Percentiles rank a stretch among this genome's conserved stretches.
These are phyloP conservation scores for Emmelina monodactyla DNA, from an alignment of 2,888 invertebrate genomes.

Conservation along the genomic window DNA sequence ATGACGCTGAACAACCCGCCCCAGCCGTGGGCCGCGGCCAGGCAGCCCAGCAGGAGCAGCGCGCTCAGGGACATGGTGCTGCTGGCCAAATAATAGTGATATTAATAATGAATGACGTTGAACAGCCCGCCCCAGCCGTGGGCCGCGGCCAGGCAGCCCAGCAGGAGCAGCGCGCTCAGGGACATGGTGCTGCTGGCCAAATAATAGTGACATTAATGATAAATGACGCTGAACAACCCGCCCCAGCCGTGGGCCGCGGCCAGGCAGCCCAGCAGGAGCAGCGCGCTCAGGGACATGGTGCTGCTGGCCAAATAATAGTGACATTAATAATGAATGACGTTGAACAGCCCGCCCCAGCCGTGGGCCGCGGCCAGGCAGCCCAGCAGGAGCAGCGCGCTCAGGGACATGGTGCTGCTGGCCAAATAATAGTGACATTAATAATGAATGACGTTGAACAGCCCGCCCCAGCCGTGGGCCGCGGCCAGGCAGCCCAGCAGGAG, in stretches of 20 bases:
- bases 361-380: slow-evolving; percentile 42
- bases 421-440: too few species aligned
- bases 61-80: slow-evolving; percentile 37
- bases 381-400: slow-evolving; percentile 36
- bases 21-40: slow-evolving; percentile 69
- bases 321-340: too few species aligned
- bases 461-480: slow-evolving; percentile 74
- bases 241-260: slow-evolving; percentile 73
- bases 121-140: slow-evolving; percentile 84
- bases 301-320: too few species aligned
- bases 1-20: slow-evolving; percentile 85
- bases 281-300: slow-evolving; percentile 36
- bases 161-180: slow-evolving; percentile 32
- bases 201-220: too few species aligned
- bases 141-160: slow-evolving; percentile 36
- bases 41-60: slow-evolving; percentile 34
- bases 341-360: slow-evolving; percentile 85
- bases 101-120: too few species aligned
- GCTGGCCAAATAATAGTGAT: too few species aligned
- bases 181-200: slow-evolving; percentile 41
- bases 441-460: slow-evolving; percentile 84
- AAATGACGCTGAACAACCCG: slow-evolving; percentile 83
- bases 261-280: slow-evolving; percentile 37
- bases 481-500: slow-evolving; percentile 37
- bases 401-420: slow-evolving; percentile 38